These are phyloP conservation scores for Deilephila porcellus DNA, from an alignment of 2,888 invertebrate genomes.

Conservation along the genomic window DNA sequence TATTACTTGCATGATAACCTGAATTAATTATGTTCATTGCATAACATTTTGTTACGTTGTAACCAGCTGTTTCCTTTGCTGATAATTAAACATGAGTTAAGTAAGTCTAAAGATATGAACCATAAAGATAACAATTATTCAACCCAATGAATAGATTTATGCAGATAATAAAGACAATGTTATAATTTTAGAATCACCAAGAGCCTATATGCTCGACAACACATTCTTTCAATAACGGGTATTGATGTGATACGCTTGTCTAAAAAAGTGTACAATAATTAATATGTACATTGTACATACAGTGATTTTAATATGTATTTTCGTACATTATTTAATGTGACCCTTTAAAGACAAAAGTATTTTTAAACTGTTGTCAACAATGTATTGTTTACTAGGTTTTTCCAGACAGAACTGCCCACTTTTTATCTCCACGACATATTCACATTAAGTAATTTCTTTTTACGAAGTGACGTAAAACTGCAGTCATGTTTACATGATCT, in stretches of 20 bases:
- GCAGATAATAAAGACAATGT: no score
- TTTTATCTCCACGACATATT: background rate
- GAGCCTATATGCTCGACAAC: background rate
- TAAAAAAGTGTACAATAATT: background rate
- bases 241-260: background rate
- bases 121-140: no score
- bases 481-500: background rate
- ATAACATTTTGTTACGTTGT: no score
- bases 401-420: background rate
- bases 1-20: background rate
- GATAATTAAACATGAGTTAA: no score
- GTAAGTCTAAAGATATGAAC: no score
- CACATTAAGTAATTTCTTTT: background rate
- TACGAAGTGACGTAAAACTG: background rate
- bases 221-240: background rate
- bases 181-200: no score
- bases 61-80: no score
- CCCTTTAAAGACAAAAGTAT: background rate
- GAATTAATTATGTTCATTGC: no score
- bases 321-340: background rate
- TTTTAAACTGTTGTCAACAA: background rate
- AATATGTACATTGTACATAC: background rate
- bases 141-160: no score
- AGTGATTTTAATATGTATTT: background rate
- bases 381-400: background rate